Evolutionary conservation across 2,888 invertebrate species (phyloP).

Genomic region (Volucella inanis): DNA sequence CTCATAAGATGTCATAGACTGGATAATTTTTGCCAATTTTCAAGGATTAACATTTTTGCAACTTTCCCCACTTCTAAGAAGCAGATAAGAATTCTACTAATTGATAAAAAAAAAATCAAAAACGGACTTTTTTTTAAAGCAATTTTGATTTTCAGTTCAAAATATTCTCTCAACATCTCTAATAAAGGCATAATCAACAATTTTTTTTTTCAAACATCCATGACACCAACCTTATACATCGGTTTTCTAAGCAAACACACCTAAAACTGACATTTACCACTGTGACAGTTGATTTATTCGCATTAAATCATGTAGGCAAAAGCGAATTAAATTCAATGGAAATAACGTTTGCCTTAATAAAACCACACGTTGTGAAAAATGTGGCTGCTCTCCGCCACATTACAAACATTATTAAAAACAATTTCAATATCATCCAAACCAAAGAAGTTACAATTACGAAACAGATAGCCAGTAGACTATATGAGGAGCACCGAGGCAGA

Average conservation of each 20-base stretch:
- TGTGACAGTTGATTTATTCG: slow-evolving; percentile 22
- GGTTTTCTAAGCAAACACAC: slow-evolving; percentile 19
- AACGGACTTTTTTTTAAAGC: no score
- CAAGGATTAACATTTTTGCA: no score
- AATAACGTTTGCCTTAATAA: slow-evolving; percentile 93
- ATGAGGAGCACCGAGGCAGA: slow-evolving; percentile 91
- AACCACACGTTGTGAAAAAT: slow-evolving; percentile 92
- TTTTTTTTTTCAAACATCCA: no score
- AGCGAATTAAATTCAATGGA: slow-evolving; percentile 83
- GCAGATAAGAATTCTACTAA: no score
- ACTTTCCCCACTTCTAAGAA: no score
- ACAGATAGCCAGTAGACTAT: slow-evolving; percentile 89
- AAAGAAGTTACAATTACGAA: slow-evolving; percentile 86
- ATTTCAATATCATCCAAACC: slow-evolving; percentile 89
- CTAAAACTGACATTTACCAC: neutral
- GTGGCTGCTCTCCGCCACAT: slow-evolving; percentile 89
- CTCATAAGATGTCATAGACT: no score
- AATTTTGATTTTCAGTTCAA: no score
- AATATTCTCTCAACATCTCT: no score
- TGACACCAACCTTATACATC: no score
- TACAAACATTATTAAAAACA: slow-evolving; percentile 86
- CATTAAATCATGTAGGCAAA: neutral
- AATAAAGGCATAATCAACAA: no score
- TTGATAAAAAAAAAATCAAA: no score
- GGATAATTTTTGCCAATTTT: no score